These are phyloP conservation scores for Orycteropus afer DNA, from an alignment of 2,113 vertebrate genomes.

Conservation along the genomic window DNA sequence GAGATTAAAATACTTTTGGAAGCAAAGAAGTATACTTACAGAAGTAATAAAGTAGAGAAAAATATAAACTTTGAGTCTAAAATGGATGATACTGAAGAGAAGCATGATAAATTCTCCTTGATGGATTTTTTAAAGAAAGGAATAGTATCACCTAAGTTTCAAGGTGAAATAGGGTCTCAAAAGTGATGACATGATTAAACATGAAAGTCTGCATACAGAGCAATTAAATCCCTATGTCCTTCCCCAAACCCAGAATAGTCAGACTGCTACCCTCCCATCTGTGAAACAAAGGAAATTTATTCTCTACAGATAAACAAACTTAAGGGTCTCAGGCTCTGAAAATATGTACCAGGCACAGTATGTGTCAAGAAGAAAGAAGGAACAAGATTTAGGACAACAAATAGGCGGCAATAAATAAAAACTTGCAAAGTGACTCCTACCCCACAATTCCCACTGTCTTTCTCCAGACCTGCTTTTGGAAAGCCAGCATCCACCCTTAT, in stretches of 20 bases:
- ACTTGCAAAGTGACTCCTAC: neutral
- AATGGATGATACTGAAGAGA: neutral
- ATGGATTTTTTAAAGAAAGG: neutral
- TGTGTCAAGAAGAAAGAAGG: neutral
- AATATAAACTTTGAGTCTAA: neutral
- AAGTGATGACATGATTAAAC: neutral
- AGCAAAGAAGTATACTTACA: neutral
- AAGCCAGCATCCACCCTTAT: neutral
- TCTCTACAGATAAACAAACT: neutral
- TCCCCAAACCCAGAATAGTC: neutral
- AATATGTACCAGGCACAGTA: neutral
- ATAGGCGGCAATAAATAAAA: neutral
- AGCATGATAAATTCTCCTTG: neutral
- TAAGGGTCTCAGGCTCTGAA: neutral
- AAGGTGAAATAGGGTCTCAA: neutral
- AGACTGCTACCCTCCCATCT: neutral
- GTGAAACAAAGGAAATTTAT: neutral
- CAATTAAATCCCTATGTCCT: neutral
- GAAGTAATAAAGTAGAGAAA: neutral
- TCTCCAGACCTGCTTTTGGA: neutral
- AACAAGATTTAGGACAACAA: neutral
- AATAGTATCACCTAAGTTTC: neutral
- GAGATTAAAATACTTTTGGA: neutral
- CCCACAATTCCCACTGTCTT: neutral
- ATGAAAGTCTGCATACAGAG: neutral